Conservation (phyloP, 2,888 invertebrate genomes). For the Calliphora vomitoria region DNA sequence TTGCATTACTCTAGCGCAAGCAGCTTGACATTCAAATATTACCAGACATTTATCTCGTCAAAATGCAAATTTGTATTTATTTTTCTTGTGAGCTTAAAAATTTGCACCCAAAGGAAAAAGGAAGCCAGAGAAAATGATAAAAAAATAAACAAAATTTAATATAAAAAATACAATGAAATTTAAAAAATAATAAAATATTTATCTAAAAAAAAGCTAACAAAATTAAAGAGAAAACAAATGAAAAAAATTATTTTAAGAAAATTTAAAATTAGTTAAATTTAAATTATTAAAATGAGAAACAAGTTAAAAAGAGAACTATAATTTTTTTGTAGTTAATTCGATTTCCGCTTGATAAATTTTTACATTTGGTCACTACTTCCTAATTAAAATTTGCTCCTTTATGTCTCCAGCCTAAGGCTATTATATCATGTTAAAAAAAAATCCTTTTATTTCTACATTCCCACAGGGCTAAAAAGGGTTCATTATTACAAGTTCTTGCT, state of each 20-base stretch:
- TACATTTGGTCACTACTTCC: not conserved
- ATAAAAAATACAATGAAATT: not conserved
- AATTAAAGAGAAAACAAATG: not conserved
- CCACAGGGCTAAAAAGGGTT: not conserved
- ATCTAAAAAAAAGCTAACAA: not conserved
- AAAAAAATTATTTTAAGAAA: not conserved
- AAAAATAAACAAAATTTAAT: not conserved
- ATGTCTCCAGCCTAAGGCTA: not conserved
- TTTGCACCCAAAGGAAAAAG: slow-evolving; percentile 23
- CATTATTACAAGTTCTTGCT: not conserved
- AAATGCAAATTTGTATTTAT: slow-evolving; percentile 73
- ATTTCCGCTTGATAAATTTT: no score
- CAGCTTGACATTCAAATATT: slow-evolving; percentile 76
- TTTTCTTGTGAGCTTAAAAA: slow-evolving; percentile 27
- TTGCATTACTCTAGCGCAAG: slow-evolving; percentile 22
- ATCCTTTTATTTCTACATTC: not conserved
- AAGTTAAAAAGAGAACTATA: no score
- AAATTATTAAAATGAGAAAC: not conserved
- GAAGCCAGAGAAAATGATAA: not conserved
- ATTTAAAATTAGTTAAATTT: not conserved
- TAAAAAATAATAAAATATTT: not conserved
- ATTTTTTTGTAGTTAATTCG: no score
- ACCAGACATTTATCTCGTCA: slow-evolving; percentile 75
- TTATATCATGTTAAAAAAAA: not conserved
- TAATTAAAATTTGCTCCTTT: not conserved